A percentile compares a stretch with the other conserved stretches of the same genome.
Conservation (phyloP, 2,797 vertebrate genomes). For the Pterois miles region DNA sequence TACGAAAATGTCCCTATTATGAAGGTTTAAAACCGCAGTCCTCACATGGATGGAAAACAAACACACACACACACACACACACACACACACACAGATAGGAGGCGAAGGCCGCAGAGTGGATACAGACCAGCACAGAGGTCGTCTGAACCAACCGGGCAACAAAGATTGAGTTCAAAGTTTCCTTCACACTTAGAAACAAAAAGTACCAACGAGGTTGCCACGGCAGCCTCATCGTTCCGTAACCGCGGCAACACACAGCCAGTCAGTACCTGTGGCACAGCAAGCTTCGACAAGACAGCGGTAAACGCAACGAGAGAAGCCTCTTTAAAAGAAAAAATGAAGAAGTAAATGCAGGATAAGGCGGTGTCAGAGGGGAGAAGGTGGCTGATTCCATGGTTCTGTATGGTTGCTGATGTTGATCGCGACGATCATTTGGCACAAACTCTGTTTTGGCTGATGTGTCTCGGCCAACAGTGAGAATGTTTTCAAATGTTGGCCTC, state of each 20-base stretch:
- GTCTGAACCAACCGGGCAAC: slow-evolving; percentile 58
- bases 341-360: slow-evolving; percentile 70
- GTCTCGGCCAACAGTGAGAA: slow-evolving; percentile 80
- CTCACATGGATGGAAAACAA: slow-evolving; percentile 40
- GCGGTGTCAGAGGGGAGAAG: slow-evolving; percentile 29
- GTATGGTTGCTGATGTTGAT: slow-evolving; percentile 55
- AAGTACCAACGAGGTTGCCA: slow-evolving; percentile 91
- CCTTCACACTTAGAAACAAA: slow-evolving; percentile 50
- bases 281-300: slow-evolving; percentile 51
- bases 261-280: slow-evolving; percentile 57
- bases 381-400: slow-evolving; percentile 64
- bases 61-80: background rate
- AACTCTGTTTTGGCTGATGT: slow-evolving; percentile 88
- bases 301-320: slow-evolving; percentile 83
- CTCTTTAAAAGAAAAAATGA: slow-evolving; percentile 59
- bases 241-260: slow-evolving; percentile 47
- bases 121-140: slow-evolving; percentile 74
- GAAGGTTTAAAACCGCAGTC: background rate
- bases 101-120: slow-evolving; percentile 77
- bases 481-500: slow-evolving; percentile 75
- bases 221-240: slow-evolving; percentile 79
- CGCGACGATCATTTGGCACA: slow-evolving; percentile 91
- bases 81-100: slow-evolving; percentile 42
- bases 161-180: slow-evolving; percentile 34
- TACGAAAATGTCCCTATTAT: slow-evolving; percentile 16